Percentiles rank a stretch among this genome's conserved stretches.
Conservation (phyloP, 1,140 invertebrate species). For the Neodiprion virginianus region DNA sequence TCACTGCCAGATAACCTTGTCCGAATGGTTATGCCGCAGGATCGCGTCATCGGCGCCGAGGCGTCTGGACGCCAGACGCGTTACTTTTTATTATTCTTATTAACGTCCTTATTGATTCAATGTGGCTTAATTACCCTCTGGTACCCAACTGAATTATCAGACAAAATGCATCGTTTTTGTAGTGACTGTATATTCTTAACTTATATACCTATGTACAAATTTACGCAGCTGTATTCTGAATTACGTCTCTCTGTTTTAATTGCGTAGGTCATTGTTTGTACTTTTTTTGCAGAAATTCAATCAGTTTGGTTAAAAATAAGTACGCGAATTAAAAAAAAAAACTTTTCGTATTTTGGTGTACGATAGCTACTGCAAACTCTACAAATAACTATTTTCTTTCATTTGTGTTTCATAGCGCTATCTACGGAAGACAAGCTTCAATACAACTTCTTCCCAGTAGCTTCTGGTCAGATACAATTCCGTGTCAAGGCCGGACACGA, state of each 20-base stretch:
- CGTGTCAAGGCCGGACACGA: constrained; percentile 78
- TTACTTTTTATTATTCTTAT: no score
- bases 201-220: no score
- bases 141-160: no score
- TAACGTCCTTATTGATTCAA: no score
- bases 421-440: constrained; percentile 80
- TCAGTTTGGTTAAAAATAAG: no score
- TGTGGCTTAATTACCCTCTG: no score
- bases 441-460: constrained; percentile 79
- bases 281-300: no score
- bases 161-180: not conserved
- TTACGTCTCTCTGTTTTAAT: no score
- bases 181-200: not conserved
- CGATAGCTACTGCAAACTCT: constrained; percentile 8
- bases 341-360: constrained; percentile 4
- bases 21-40: not conserved
- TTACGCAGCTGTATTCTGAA: no score
- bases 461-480: constrained; percentile 72
- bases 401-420: constrained; percentile 66
- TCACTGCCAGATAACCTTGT: not conserved
- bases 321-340: constrained; percentile 10
- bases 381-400: constrained; percentile 27
- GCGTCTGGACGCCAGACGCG: not conserved
- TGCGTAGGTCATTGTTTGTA: no score
- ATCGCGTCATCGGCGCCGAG: not conserved